Base-by-base conservation (phyloP, 2,888 invertebrate genomes). In the Allophyes oxyacanthae region DNA sequence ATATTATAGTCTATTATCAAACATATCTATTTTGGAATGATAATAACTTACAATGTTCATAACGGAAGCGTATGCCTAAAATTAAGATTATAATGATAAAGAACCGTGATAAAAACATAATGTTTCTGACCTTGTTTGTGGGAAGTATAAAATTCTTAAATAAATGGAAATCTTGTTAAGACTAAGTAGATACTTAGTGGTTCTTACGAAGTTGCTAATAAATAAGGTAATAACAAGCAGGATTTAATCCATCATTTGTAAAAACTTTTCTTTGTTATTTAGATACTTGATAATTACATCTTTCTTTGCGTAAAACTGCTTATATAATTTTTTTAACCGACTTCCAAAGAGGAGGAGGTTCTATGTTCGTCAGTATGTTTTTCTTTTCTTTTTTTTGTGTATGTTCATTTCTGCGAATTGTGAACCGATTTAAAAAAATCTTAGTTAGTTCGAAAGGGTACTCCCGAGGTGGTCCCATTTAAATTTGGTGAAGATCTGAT, bases 51-150 rank as follows among this genome's bases (percentile, higher is more conserved):
- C 10, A 26, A 14, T 26, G 11, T 32, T 37, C 20, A 37, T 32
- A 38, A 37, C 48, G 61, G 64, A 66, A 66, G 54, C 20, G 37
- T 37, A 38, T n/a, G 15, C 28, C 20, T 20, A 20, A 20, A 20
- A 20, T 20, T 7, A 11, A 38, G 52, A 58, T 64, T 20, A 33
- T 37, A 32, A 54, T 3, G 7, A 20, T 20, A 20, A 20, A 20
- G 20, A 20, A 20, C 2, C 20, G 20, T 14, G 45, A 60, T 64
- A 54, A 34, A 53, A 44, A 43, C n/a, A 11, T 36, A 51, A 57
- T 41, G 7, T 44, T 26, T 13, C 8, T 30, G 26, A 6, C 66
- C 60, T 66, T 54, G 52, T 37, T 6, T 33, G 37, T 66, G 67
- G 34, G 64, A 60, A 60, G 49, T 34, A 44, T 11, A 8, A 53